Conservation (phyloP, 1,140 invertebrate genomes). For the Diuraphis noxia region DNA sequence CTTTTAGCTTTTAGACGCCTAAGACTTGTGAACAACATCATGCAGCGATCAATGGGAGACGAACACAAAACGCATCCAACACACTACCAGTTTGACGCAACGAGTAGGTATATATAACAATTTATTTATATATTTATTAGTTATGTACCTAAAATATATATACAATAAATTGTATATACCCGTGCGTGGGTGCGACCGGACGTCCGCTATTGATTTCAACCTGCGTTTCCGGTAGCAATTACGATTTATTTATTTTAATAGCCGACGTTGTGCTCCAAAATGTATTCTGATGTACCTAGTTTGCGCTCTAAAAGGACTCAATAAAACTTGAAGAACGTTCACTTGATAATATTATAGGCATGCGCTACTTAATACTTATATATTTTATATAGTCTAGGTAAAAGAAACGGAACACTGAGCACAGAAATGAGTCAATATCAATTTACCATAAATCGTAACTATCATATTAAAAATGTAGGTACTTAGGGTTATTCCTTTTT, state of each 20-base stretch:
- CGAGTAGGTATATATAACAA: too few species aligned
- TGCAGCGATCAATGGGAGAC: background rate
- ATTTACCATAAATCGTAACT: too few species aligned
- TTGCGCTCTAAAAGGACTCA: background rate
- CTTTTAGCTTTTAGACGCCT: background rate
- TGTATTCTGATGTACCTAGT: background rate
- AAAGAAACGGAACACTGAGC: background rate
- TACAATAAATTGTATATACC: too few species aligned
- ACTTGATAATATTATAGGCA: background rate
- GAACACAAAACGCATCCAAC: background rate
- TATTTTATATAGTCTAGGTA: background rate
- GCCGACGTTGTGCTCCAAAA: background rate
- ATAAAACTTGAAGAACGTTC: background rate
- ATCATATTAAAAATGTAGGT: background rate
- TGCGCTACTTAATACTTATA: background rate
- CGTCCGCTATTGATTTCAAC: constrained; percentile 29
- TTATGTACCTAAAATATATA: too few species aligned
- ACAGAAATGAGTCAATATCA: background rate
- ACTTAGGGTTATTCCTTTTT: background rate
- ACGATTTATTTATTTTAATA: constrained; percentile 18
- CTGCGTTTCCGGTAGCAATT: constrained; percentile 30
- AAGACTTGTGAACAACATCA: background rate
- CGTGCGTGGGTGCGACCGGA: constrained; percentile 1
- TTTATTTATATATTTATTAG: background rate
- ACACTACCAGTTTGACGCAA: background rate